Conservation (phyloP, 2,113 vertebrate genomes). For the Sander vitreus region DNA sequence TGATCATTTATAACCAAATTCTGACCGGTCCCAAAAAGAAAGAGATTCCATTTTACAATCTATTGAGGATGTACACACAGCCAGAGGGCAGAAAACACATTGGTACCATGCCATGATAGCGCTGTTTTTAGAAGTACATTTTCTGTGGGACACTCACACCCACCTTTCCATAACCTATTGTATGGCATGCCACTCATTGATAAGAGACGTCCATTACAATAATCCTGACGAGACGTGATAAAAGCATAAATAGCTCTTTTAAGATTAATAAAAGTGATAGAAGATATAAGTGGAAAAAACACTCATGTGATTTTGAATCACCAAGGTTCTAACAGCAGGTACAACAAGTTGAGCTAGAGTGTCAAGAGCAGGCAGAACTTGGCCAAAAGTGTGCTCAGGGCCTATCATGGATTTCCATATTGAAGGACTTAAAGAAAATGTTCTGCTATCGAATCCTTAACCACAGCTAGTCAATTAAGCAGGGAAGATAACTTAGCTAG, state of each 20-base stretch:
- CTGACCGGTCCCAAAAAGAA: slow-evolving; percentile 41
- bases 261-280: not conserved
- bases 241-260: too few species aligned
- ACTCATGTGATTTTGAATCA: not conserved
- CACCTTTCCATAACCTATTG: not conserved
- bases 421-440: not conserved
- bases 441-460: not conserved
- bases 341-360: not conserved
- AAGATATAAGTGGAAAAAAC: not conserved
- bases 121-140: not conserved
- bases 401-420: not conserved
- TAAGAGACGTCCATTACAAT: not conserved
- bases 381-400: not conserved
- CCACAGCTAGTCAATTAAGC: not conserved
- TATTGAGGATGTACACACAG: slow-evolving; percentile 13
- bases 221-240: too few species aligned
- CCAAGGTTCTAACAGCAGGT: not conserved
- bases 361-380: not conserved
- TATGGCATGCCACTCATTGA: not conserved
- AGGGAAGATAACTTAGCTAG: not conserved
- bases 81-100: slow-evolving; percentile 26
- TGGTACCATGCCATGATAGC: not conserved
- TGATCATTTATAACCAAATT: slow-evolving; percentile 54
- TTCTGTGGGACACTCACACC: not conserved
- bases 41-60: slow-evolving; percentile 23